Base-by-base conservation (phyloP, 2,888 invertebrate genomes). In the Drosophila merina region DNA sequence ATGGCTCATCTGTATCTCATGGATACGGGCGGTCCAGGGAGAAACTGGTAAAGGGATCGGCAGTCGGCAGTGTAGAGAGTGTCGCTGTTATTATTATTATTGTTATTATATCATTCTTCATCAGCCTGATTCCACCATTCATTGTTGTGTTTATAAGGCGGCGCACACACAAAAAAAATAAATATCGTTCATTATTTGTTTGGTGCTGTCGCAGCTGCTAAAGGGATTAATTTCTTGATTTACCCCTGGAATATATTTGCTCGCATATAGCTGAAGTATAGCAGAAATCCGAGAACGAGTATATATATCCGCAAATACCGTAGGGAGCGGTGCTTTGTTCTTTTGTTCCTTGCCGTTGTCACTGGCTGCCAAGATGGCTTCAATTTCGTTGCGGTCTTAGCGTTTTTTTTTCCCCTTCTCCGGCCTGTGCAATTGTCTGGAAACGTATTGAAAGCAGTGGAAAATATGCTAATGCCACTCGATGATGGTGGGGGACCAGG, bases 161-260 rank as follows among this genome's bases (percentile, higher is more conserved):
- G 8, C 31, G 33, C 33, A 10, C 81, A 70, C 60, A 75, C 80
- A 75, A 83, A 80, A 48, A 12, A 33, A 10, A 31, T 4, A 31
- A 54, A 67, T 86, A 83, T 86, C 86, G 87, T 88, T 76, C 89
- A 89, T 89, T 88, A 88, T 80, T 85, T 82, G 85, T 75, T 78
- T 72, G 85, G 56, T 66, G 77, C 71, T 75, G 88, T 75, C 73
- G 81, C 88, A 83, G 84, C 84, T 86, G 88, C 67, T 86, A 79
- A 86, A 89, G 79, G 89, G 89, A 88, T 88, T 88, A 89, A 88
- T 89, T 89, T 86, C 88, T 89, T 89, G 88, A 89, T 88, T 88
- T 88, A 84, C 79, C 84, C 89, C 69, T 51, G 77, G 72, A 59
- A 72, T 48, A 71, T 31, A 44, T 66, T 54, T 57, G 58, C 50